Percentiles rank a stretch among this genome's conserved stretches.
Evolutionary conservation across 2,888 invertebrate genomes (phyloP).

Genomic region (Stictocephala bisonia): DNA sequence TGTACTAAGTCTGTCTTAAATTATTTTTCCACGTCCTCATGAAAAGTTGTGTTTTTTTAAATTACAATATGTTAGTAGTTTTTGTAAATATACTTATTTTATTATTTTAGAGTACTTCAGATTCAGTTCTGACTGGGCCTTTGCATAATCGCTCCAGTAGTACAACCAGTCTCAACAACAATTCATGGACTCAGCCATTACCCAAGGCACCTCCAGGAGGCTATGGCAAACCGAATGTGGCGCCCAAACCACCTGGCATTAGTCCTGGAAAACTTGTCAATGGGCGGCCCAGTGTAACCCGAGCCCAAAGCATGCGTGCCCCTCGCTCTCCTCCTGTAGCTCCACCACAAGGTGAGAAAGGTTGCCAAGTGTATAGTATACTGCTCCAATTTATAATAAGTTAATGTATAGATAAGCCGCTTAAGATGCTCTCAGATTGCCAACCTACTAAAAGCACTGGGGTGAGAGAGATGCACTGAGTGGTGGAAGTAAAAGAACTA

Average conservation of each 20-base stretch:
- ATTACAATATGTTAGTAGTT: no score
- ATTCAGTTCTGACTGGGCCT: constrained; percentile 44
- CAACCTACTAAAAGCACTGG: no score
- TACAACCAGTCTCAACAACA: constrained; percentile 44
- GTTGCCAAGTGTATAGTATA: no score
- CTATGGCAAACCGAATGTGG: constrained; percentile 78
- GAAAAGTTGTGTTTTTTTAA: no score
- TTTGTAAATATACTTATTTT: no score
- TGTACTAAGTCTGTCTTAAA: no score
- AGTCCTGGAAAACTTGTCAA: constrained; percentile 61
- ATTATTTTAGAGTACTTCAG: constrained; percentile 62
- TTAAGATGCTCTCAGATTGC: no score
- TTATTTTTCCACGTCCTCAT: no score
- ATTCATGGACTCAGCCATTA: constrained; percentile 65
- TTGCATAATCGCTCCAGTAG: constrained; percentile 45
- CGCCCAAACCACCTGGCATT: constrained; percentile 75
- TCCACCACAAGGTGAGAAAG: constrained; percentile 61
- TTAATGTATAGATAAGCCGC: no score
- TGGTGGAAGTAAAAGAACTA: no score
- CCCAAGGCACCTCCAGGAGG: constrained; percentile 46
- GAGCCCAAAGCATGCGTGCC: constrained; percentile 87
- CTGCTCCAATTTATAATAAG: no score
- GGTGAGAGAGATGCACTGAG: no score
- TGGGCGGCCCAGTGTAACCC: constrained; percentile 67
- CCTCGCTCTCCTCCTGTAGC: constrained; percentile 76